Percentiles rank a stretch among this genome's conserved stretches.
phyloP scores from a whole-genome alignment of 1,140 invertebrate species.

The Drosophila littoralis region DNA sequence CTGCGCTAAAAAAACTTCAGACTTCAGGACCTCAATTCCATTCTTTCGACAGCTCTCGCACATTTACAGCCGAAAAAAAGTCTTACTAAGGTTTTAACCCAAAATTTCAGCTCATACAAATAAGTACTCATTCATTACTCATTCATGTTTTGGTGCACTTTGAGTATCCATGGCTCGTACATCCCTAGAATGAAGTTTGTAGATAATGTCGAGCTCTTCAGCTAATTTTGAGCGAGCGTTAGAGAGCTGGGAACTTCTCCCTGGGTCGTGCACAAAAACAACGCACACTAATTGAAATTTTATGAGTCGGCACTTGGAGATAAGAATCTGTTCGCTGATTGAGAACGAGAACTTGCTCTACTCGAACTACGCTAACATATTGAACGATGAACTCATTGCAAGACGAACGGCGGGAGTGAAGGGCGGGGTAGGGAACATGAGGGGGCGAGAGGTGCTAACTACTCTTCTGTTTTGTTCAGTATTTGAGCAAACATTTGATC shows the following conservation, averaged over 20 bases:
- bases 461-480: not conserved
- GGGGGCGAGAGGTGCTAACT: slow-evolving; percentile 57
- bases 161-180: too few relatives aligned
- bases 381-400: slow-evolving; percentile 75
- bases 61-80: too few relatives aligned
- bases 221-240: not conserved
- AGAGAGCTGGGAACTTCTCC: not conserved
- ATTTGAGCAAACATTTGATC: slow-evolving; percentile 30
- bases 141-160: too few relatives aligned
- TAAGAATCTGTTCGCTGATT: slow-evolving; percentile 62
- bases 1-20: too few relatives aligned
- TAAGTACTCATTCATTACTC: too few relatives aligned
- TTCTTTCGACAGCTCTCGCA: too few relatives aligned
- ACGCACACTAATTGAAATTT: slow-evolving; percentile 70
- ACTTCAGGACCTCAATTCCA: too few relatives aligned
- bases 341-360: slow-evolving; percentile 41
- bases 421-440: not conserved
- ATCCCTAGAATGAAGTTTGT: too few relatives aligned
- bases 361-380: slow-evolving; percentile 33
- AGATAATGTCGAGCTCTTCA: too few relatives aligned
- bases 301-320: slow-evolving; percentile 58
- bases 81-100: too few relatives aligned
- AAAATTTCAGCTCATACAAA: too few relatives aligned
- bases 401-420: not conserved
- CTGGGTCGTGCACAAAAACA: slow-evolving; percentile 31